Evolutionary conservation across 2,888 invertebrate species (phyloP).

Genomic region (Lottia scabra): DNA sequence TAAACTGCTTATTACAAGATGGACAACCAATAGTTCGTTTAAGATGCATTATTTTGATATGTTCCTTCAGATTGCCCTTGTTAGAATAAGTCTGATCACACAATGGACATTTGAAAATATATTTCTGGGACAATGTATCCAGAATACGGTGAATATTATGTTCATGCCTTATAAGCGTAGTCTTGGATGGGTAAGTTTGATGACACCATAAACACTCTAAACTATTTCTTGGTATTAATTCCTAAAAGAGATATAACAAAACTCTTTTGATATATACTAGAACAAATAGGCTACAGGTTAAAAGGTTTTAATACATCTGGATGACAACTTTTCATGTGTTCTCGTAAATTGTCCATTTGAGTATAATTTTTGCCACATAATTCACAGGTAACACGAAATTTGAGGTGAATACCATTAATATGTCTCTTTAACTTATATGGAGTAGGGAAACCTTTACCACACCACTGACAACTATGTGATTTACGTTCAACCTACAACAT

Average conservation of each 20-base stretch:
- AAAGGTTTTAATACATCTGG: no score
- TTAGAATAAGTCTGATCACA: neutral
- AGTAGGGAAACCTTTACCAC: neutral
- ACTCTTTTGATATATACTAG: no score
- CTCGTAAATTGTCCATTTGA: neutral
- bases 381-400: neutral
- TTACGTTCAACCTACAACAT: neutral
- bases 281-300: no score
- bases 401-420: neutral
- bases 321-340: neutral
- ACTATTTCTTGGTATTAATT: no score
- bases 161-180: neutral
- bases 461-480: neutral
- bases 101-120: neutral
- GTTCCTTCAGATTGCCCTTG: neutral
- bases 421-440: slow-evolving; percentile 1
- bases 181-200: neutral
- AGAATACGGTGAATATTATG: neutral
- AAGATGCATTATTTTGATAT: neutral
- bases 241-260: no score
- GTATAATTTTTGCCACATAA: neutral
- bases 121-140: neutral
- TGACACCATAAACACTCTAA: neutral
- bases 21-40: neutral
- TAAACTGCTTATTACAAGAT: neutral